phyloP scores from a whole-genome alignment of 1,140 invertebrate species.

The Chironomus striatipennis region DNA sequence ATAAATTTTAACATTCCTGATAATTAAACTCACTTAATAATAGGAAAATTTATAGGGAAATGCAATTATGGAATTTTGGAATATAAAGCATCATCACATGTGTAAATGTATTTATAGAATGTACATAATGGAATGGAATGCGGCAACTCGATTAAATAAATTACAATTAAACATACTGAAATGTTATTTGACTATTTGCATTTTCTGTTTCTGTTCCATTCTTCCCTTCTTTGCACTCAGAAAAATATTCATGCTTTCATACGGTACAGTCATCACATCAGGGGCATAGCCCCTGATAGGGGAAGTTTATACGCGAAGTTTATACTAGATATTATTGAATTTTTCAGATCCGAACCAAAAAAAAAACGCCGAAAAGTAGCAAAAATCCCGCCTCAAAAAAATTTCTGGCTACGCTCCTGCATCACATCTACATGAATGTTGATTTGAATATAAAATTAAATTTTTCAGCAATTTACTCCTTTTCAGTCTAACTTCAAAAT shows the following conservation, averaged over 20 bases:
- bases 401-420: too few species aligned
- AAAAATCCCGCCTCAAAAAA: too few species aligned
- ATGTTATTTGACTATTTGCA: slow-evolving; percentile 13
- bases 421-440: background rate
- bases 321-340: too few species aligned
- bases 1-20: background rate
- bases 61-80: too few species aligned
- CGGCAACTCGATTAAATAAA: slow-evolving; percentile 1
- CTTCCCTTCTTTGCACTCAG: background rate
- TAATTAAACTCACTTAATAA: slow-evolving; percentile 10
- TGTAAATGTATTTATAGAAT: background rate
- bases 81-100: background rate
- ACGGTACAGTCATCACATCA: background rate
- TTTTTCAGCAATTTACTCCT: slow-evolving; percentile 2
- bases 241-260: too few species aligned
- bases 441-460: background rate
- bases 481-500: background rate
- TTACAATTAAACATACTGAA: slow-evolving; percentile 14
- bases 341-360: too few species aligned
- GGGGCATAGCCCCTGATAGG: too few species aligned
- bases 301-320: too few species aligned
- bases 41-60: background rate
- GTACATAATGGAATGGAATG: slow-evolving; percentile 7
- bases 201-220: background rate
- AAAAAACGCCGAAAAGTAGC: too few species aligned